These are phyloP conservation scores for Ceramica pisi DNA, from an alignment of 2,888 invertebrate genomes.

Conservation along the genomic window DNA sequence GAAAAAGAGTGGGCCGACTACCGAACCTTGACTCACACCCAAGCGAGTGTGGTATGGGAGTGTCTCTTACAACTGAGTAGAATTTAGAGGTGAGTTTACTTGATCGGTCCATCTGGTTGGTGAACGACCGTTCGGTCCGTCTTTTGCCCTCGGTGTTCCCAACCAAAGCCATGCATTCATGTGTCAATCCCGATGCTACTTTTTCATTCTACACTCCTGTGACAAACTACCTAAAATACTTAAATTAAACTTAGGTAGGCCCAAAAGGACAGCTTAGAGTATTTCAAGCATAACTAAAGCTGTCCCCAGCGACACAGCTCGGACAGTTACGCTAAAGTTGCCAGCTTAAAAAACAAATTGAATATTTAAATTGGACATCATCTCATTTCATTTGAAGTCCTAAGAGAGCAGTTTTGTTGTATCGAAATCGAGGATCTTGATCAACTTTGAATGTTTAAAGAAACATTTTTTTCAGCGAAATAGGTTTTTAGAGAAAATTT, in stretches of 20 bases:
- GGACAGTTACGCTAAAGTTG: neutral
- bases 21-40: no score
- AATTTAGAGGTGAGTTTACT: no score
- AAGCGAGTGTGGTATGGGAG: no score
- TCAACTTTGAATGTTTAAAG: conserved; percentile 30
- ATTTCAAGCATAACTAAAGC: neutral
- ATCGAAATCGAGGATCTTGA: conserved; percentile 41
- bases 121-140: no score
- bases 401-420: conserved; percentile 31
- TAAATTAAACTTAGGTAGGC: conserved; percentile 1
- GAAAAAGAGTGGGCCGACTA: no score
- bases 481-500: neutral
- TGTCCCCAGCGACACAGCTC: neutral
- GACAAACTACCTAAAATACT: neutral
- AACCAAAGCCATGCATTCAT: no score
- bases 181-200: no score
- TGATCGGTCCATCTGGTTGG: no score
- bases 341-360: conserved; percentile 33
- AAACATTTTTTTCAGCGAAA: conserved; percentile 9
- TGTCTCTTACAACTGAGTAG: no score
- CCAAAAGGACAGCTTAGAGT: neutral
- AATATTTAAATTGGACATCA: conserved; percentile 44
- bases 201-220: no score
- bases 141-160: no score
- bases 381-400: conserved; percentile 23